Conservation (phyloP, 2,113 vertebrate species). For the Gymnocephalus cernua region DNA sequence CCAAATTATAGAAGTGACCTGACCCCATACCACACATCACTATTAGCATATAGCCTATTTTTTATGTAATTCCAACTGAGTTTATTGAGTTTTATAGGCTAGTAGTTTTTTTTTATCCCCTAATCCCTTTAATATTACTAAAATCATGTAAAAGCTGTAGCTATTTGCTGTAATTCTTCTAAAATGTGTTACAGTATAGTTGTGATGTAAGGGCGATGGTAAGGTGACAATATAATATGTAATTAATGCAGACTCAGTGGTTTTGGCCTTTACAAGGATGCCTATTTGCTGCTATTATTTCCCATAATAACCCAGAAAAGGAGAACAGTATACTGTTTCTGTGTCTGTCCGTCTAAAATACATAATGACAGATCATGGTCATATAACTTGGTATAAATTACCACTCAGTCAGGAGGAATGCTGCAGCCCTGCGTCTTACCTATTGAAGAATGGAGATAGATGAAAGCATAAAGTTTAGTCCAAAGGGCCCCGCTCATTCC, state of each 20-base stretch:
- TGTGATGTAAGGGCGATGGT: conserved; percentile 20
- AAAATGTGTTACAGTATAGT: conserved; percentile 26
- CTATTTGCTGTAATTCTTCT: conserved; percentile 2
- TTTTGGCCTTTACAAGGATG: conserved; percentile 34
- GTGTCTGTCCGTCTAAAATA: background rate
- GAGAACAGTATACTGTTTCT: background rate
- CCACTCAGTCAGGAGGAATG: conserved; percentile 50
- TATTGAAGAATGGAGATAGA: conserved; percentile 36
- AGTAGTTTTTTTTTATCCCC: background rate
- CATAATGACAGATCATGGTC: conserved; percentile 14
- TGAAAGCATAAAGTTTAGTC: conserved; percentile 59
- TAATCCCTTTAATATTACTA: conserved; percentile 1
- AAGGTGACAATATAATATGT: conserved; percentile 15
- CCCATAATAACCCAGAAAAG: background rate
- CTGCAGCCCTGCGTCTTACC: conserved; percentile 63
- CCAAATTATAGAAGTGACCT: background rate
- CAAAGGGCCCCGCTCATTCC: conserved; percentile 57
- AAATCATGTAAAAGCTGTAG: background rate
- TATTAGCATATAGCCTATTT: background rate
- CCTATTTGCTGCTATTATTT: conserved; percentile 37
- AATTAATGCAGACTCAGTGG: conserved; percentile 28
- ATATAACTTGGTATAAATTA: conserved; percentile 44
- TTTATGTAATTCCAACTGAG: background rate
- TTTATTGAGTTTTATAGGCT: background rate
- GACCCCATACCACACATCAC: background rate